Conservation (phyloP, 2,888 invertebrate species). For the Alloplasta piceator region DNA sequence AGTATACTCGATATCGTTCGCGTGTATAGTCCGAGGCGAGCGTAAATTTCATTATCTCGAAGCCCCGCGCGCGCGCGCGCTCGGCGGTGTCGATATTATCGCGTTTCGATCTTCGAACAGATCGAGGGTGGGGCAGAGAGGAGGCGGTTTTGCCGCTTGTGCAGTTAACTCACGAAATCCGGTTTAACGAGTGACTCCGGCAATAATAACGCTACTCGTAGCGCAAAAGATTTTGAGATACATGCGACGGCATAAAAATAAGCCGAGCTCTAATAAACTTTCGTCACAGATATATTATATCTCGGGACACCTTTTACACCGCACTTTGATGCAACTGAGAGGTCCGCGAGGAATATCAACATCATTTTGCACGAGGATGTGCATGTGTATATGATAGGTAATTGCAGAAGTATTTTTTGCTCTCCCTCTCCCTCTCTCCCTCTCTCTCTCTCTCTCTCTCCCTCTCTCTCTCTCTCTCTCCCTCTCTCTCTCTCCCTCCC, state of each 20-base stretch:
- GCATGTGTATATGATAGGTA: conserved; percentile 29
- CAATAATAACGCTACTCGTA: conserved; percentile 49
- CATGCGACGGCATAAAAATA: conserved; percentile 16
- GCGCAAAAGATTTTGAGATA: conserved; percentile 35
- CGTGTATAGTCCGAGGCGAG: conserved; percentile 39
- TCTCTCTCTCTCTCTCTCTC: conserved; percentile 41
- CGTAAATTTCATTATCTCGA: conserved; percentile 64
- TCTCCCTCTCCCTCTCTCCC: conserved; percentile 12
- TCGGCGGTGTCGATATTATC: conserved; percentile 54
- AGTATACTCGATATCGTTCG: conserved; percentile 47
- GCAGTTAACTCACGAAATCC: conserved; percentile 53
- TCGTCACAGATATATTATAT: conserved; percentile 6
- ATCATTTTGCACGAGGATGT: not conserved
- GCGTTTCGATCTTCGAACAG: conserved; percentile 53
- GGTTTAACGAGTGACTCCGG: conserved; percentile 57
- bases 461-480: conserved; percentile 46
- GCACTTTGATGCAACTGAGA: conserved; percentile 49
- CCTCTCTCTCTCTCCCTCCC: conserved; percentile 57
- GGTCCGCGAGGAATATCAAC: conserved; percentile 40
- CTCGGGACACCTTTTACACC: conserved; percentile 9
- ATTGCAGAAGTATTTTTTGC: conserved; percentile 63
- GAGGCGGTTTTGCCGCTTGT: conserved; percentile 37
- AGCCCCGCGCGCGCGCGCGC: conserved; percentile 1
- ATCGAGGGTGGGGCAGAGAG: conserved; percentile 30
- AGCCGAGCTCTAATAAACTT: conserved; percentile 13